A percentile compares a stretch with the other conserved stretches of the same genome.
Conservation (phyloP, 2,113 vertebrate species). For the Coryphaenoides rupestris region DNA sequence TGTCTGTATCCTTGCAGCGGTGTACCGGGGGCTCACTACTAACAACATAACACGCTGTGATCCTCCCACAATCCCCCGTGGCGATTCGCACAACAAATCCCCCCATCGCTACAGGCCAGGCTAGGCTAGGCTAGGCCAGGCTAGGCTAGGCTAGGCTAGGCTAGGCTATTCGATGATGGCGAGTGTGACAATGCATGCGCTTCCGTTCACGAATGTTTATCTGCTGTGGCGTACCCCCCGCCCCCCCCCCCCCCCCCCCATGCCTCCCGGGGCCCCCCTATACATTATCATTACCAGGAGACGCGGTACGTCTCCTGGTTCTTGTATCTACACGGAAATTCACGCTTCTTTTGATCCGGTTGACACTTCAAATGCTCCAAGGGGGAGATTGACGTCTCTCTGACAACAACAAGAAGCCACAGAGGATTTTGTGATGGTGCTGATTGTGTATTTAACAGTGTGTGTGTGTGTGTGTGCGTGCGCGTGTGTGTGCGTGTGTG, state of each 20-base stretch:
- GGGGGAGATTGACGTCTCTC: slow-evolving; percentile 21
- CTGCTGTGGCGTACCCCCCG: slow-evolving; percentile 22
- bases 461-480: no score
- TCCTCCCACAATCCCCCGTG: slow-evolving; percentile 45
- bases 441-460: no score
- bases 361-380: slow-evolving; percentile 26
- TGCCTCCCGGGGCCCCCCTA: slow-evolving; percentile 27
- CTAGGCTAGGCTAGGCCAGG: no score
- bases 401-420: no score
- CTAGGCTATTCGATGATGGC: no score
- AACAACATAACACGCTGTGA: slow-evolving; percentile 50
- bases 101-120: slow-evolving; percentile 9
- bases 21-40: slow-evolving; percentile 15
- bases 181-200: no score
- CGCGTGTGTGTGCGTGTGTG: no score
- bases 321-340: slow-evolving; percentile 43
- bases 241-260: neutral
- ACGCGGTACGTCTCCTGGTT: neutral
- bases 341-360: slow-evolving; percentile 22
- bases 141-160: no score
- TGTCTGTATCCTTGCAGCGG: neutral
- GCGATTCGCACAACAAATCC: slow-evolving; percentile 63
- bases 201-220: slow-evolving; percentile 15
- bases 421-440: no score
- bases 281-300: slow-evolving; percentile 17